phyloP scores from a whole-genome alignment of 2,113 vertebrate species.

The Rhodinocichla rosea region DNA sequence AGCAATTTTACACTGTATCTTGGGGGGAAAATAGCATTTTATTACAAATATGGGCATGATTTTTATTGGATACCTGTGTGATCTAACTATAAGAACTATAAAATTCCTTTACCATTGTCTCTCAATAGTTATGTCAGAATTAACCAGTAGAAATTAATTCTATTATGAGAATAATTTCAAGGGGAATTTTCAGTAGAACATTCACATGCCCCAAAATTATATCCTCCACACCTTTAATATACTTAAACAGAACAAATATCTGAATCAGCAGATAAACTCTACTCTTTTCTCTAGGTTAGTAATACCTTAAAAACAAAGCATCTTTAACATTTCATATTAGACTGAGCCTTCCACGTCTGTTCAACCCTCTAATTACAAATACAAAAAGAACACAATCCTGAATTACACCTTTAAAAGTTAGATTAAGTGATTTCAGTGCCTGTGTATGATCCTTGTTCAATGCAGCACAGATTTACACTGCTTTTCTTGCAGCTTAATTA shows the following conservation, averaged over 20 bases:
- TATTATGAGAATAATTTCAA: not conserved
- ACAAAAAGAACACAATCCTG: conserved; percentile 1
- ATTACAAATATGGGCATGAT: not conserved
- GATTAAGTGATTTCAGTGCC: conserved; percentile 34
- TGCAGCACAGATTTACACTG: not conserved
- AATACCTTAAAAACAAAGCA: conserved; percentile 11
- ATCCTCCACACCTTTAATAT: not conserved
- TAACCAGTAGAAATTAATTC: not conserved
- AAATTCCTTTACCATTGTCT: not conserved
- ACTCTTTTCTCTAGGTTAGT: not conserved
- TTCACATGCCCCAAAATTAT: not conserved
- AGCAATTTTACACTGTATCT: not conserved
- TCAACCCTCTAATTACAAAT: not conserved
- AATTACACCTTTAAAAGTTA: conserved; percentile 10
- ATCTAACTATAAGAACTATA: not conserved
- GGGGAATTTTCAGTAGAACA: not conserved
- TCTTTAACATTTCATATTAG: not conserved
- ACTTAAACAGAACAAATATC: not conserved
- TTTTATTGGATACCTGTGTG: not conserved
- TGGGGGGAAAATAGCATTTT: not conserved
- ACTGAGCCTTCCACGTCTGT: conserved; percentile 21
- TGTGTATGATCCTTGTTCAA: not conserved
- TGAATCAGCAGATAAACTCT: not conserved
- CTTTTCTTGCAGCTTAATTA: not conserved
- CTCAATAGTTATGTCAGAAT: not conserved